A percentile compares a stretch with the other conserved stretches of the same genome.
phyloP scores from a whole-genome alignment of 1,140 invertebrate genomes.

The Acromyrmex charruanus region DNA sequence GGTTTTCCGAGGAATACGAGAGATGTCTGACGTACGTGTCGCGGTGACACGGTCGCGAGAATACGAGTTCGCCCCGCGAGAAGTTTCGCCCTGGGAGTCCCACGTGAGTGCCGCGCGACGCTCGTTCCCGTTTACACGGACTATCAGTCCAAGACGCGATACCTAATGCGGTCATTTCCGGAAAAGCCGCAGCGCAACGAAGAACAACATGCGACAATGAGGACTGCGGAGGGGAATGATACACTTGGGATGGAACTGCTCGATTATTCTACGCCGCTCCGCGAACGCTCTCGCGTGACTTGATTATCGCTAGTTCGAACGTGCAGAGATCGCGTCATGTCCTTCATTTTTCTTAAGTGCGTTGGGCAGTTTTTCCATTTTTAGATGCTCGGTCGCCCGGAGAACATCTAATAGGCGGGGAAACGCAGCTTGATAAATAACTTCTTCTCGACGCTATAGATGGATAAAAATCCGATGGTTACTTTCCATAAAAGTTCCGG shows the following conservation, averaged over 20 bases:
- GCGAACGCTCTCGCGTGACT: constrained; percentile 43
- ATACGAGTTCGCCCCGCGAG: constrained; percentile 66
- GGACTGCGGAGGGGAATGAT: neutral
- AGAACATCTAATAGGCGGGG: neutral
- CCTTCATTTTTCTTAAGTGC: constrained; percentile 41
- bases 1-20: constrained; percentile 82
- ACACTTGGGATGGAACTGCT: constrained; percentile 37
- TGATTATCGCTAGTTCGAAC: neutral
- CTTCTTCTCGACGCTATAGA: constrained; percentile 3
- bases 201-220: constrained; percentile 57
- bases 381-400: constrained; percentile 7
- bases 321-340: neutral
- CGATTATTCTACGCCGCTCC: constrained; percentile 43
- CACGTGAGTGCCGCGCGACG: constrained; percentile 49
- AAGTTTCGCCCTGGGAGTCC: constrained; percentile 45
- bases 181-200: constrained; percentile 66
- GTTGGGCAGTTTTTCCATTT: constrained; percentile 19
- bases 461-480: constrained; percentile 45
- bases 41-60: constrained; percentile 53
- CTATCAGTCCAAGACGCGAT: constrained; percentile 64
- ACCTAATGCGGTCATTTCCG: constrained; percentile 66
- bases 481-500: constrained; percentile 60
- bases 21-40: constrained; percentile 75
- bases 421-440: constrained; percentile 16
- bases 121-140: constrained; percentile 35